Evolutionary conservation across 1,140 invertebrate genomes (phyloP).

Genomic region (Drosophila biarmipes): DNA sequence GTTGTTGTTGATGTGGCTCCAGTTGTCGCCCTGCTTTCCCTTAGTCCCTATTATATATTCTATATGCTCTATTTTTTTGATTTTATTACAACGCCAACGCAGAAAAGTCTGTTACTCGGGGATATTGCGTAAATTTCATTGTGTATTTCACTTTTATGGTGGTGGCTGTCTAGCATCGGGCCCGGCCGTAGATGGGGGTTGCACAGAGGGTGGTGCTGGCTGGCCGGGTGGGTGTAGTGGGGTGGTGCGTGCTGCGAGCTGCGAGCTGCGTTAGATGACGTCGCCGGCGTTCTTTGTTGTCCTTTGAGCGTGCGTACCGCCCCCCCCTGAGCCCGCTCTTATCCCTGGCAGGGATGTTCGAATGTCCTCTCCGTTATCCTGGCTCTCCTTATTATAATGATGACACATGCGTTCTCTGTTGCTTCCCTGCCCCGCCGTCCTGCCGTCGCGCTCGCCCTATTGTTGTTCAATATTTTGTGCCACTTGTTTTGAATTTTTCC

Average conservation of each 20-base stretch:
- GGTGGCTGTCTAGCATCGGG: conserved; percentile 63
- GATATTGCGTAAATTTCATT: conserved; percentile 83
- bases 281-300: conserved; percentile 69
- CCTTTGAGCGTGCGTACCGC: conserved; percentile 64
- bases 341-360: conserved; percentile 44
- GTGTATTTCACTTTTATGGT: conserved; percentile 81
- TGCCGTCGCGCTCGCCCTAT: conserved; percentile 27
- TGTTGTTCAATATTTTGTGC: conserved; percentile 80
- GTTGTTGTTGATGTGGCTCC: conserved; percentile 43
- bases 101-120: conserved; percentile 69
- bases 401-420: conserved; percentile 73
- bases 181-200: conserved; percentile 22
- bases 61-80: conserved; percentile 66
- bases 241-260: conserved; percentile 28
- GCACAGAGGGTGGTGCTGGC: conserved; percentile 17
- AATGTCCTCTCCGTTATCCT: conserved; percentile 13
- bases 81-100: conserved; percentile 79
- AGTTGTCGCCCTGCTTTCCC: conserved; percentile 69
- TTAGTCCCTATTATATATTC: conserved; percentile 50
- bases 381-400: conserved; percentile 70
- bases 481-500: conserved; percentile 78
- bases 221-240: conserved; percentile 12
- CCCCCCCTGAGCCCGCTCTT: conserved; percentile 15
- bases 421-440: neutral
- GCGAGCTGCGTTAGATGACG: conserved; percentile 54